Evolutionary conservation across 1,140 invertebrate genomes (phyloP).

Genomic region (Monochamus saltuarius): DNA sequence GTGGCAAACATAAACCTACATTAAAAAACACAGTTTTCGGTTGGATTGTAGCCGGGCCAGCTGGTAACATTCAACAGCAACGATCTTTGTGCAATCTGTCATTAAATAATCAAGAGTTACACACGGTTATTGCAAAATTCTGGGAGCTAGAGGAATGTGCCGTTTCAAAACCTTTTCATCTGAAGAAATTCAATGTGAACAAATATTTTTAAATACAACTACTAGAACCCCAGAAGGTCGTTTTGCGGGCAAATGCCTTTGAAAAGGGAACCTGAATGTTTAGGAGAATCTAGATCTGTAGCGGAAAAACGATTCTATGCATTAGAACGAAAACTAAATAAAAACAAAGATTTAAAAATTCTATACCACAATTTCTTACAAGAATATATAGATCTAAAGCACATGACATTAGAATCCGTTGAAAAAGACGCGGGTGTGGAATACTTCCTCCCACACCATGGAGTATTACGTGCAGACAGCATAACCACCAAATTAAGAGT

Average conservation of each 20-base stretch:
- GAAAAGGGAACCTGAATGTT: neutral
- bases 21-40: too few species aligned
- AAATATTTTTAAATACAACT: neutral
- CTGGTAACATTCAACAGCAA: too few species aligned
- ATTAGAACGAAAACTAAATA: conserved; percentile 15
- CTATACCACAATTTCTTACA: neutral
- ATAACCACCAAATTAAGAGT: conserved; percentile 45
- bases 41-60: too few species aligned
- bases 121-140: neutral
- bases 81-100: neutral
- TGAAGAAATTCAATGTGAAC: neutral
- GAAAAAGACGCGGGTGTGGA: neutral
- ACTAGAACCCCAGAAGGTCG: neutral
- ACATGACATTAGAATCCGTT: neutral
- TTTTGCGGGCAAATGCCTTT: conserved; percentile 6
- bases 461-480: conserved; percentile 37
- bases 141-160: conserved; percentile 8
- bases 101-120: neutral
- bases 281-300: too few species aligned
- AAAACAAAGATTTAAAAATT: conserved; percentile 2
- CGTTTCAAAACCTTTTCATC: neutral
- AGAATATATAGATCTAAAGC: conserved; percentile 13
- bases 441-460: conserved; percentile 49
- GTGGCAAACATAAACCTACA: too few species aligned
- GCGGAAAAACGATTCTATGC: neutral